These are phyloP conservation scores for Hymenochirus boettgeri DNA, from an alignment of 2,113 vertebrate species.

Conservation along the genomic window DNA sequence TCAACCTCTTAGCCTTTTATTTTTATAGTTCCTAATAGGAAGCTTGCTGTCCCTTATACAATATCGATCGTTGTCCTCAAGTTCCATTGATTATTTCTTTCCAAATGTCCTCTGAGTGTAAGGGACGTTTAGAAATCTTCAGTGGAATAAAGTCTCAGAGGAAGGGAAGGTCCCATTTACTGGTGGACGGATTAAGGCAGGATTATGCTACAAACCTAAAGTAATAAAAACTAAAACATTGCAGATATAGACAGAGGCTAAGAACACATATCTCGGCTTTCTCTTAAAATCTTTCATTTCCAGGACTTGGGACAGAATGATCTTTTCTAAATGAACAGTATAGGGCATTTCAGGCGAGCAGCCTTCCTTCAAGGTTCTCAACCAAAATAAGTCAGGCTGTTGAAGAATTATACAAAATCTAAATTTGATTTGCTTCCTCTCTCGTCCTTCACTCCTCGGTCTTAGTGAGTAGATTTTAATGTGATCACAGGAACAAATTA, in stretches of 20 bases:
- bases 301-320: neutral
- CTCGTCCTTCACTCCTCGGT: neutral
- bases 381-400: neutral
- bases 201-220: constrained; percentile 21
- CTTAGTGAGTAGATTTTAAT: neutral
- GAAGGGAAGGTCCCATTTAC: neutral
- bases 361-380: too few species aligned
- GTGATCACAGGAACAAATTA: neutral
- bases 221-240: constrained; percentile 36
- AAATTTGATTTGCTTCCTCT: neutral
- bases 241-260: too few species aligned
- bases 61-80: constrained; percentile 44
- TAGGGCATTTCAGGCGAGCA: too few species aligned
- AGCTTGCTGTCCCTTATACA: constrained; percentile 44
- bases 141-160: constrained; percentile 44
- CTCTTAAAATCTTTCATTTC: constrained; percentile 1
- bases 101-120: constrained; percentile 48
- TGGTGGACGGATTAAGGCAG: constrained; percentile 15
- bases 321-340: too few species aligned
- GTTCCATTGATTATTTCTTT: constrained; percentile 48
- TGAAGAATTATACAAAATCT: neutral
- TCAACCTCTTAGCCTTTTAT: constrained; percentile 11
- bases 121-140: constrained; percentile 42
- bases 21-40: constrained; percentile 39
- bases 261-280: neutral